Conservation (phyloP, 53 echinoderm and acorn worm species). For the Antedon mediterranea region DNA sequence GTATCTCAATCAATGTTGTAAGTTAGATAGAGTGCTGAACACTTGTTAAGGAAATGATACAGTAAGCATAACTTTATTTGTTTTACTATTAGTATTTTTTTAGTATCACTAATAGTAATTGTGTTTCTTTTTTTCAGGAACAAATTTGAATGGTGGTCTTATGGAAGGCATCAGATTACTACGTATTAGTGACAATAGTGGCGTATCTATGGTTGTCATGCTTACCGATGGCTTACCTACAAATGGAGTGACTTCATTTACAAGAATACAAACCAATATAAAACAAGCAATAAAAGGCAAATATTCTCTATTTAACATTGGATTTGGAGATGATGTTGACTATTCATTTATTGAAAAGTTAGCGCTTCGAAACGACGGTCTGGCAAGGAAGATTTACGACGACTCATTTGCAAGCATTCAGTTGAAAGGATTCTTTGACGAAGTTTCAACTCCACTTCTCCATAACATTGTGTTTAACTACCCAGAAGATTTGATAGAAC, state of each 20-base stretch:
- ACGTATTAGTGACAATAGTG: slow-evolving; percentile 7
- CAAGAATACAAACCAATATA: slow-evolving; percentile 19
- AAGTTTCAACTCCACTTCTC: slow-evolving; percentile 81
- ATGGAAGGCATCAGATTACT: slow-evolving; percentile 32
- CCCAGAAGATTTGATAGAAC: slow-evolving; percentile 27
- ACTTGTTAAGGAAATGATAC: no score
- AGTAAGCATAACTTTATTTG: no score
- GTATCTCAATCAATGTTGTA: no score
- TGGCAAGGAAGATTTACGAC: slow-evolving; percentile 64
- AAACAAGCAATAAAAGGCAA: slow-evolving; percentile 24
- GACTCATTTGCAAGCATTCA: slow-evolving; percentile 60
- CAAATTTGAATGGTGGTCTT: slow-evolving; percentile 54
- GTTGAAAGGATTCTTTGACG: slow-evolving; percentile 75
- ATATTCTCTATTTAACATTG: slow-evolving; percentile 61
- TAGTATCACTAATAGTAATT: no score
- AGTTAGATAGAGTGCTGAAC: no score
- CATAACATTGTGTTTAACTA: slow-evolving; percentile 66
- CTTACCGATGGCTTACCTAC: slow-evolving; percentile 76
- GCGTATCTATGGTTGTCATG: slow-evolving; percentile 62
- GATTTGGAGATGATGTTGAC: slow-evolving; percentile 69
- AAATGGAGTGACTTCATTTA: slow-evolving; percentile 17
- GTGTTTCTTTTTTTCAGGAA: slow-evolving; percentile 25
- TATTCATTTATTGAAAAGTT: slow-evolving; percentile 51
- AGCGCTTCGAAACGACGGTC: slow-evolving; percentile 53
- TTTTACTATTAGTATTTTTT: no score